phyloP scores from a whole-genome alignment of 2,113 vertebrate species.

The Trogon melanurus region DNA sequence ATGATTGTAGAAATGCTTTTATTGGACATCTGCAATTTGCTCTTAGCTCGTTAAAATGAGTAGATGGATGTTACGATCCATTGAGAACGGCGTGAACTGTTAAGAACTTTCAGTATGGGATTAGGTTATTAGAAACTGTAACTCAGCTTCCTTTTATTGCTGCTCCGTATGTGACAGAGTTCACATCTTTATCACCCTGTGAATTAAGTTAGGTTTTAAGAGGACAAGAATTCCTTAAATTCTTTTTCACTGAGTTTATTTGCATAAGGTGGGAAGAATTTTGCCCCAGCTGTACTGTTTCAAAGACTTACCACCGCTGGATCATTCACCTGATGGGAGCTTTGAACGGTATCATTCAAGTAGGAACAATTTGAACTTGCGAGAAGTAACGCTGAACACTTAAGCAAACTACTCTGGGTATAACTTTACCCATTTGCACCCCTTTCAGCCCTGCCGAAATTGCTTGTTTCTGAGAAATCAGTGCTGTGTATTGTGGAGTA shows the following conservation, averaged over 20 bases:
- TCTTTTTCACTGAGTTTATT: background rate
- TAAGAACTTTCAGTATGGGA: background rate
- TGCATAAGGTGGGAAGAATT: background rate
- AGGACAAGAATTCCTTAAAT: background rate
- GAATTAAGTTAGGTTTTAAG: background rate
- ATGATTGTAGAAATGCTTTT: background rate
- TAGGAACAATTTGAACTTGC: background rate
- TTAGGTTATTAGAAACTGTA: background rate
- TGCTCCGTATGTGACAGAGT: background rate
- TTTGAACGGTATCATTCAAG: background rate
- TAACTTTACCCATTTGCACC: background rate
- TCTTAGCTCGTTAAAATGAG: background rate
- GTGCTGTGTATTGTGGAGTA: background rate
- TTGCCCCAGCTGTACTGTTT: background rate
- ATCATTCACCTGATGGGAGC: background rate
- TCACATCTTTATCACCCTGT: background rate
- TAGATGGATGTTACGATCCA: background rate
- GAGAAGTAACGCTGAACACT: background rate
- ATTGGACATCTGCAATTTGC: background rate
- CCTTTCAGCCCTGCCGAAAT: background rate
- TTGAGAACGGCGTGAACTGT: background rate
- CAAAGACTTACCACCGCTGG: background rate
- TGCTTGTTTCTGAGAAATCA: constrained; percentile 25
- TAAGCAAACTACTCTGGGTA: background rate
- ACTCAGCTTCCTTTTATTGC: background rate